A percentile compares a stretch with the other conserved stretches of the same genome.
phyloP scores from a whole-genome alignment of 2,797 vertebrate genomes.

The Adelosebastes latens region DNA sequence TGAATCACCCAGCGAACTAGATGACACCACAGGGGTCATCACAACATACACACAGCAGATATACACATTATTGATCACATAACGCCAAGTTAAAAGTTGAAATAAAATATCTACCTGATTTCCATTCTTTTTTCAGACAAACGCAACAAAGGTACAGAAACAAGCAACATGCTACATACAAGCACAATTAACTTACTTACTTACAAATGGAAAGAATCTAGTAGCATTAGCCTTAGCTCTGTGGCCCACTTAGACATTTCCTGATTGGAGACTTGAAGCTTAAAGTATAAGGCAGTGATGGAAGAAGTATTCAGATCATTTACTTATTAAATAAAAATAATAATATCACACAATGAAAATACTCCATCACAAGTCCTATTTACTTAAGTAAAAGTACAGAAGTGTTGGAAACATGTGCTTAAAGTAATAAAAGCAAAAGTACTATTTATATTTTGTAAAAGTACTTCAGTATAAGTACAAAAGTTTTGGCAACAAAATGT shows the following conservation, averaged over 20 bases:
- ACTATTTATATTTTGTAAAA: no score
- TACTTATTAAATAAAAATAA: neutral
- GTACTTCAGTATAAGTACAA: no score
- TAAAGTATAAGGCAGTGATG: neutral
- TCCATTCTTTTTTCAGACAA: neutral
- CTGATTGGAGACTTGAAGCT: neutral
- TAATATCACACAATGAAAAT: neutral
- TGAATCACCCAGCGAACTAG: no score
- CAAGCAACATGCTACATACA: neutral
- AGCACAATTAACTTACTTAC: no score
- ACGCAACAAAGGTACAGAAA: neutral
- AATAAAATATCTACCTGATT: neutral
- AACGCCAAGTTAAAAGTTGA: neutral
- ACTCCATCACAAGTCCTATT: neutral
- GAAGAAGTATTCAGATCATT: neutral
- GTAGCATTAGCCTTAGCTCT: neutral
- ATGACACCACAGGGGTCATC: no score
- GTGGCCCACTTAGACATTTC: neutral
- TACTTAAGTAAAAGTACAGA: neutral
- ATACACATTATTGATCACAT: neutral
- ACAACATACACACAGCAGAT: neutral
- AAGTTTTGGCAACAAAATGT: neutral
- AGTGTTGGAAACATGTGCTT: neutral
- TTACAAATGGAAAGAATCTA: no score
- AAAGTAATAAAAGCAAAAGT: neutral